Evolutionary conservation across 2,113 vertebrate genomes (phyloP), one percentile per base, ranked within the genome.

Genomic region (Tapirus terrestris): DNA sequence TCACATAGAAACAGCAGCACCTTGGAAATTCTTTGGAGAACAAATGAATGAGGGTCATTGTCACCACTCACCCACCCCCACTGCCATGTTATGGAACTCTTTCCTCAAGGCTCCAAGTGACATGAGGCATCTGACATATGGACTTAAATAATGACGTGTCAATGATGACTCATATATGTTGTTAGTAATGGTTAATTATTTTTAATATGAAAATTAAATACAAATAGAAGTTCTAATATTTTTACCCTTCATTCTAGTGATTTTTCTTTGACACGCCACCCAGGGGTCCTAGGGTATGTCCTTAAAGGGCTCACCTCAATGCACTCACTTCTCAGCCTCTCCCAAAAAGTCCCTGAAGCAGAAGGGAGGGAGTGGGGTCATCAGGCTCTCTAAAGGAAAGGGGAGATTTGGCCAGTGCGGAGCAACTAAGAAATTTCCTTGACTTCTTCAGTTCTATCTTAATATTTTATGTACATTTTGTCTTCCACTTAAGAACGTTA

Each of bases 141-240:
- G 65, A 36, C 27, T 12, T 73, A 53, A 18, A 9, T 73, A 53
- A 18, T 18, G 12, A 23, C 53, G 16, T 27, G 23, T 58, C 36
- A 43, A 18, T 23, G 33, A 53, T 18, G 16, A 39, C 10, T 63
- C 25, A 25, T 3, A 25, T 3, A 31, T 18, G 31, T 58, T 16
- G 7, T 33, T 6, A 39, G 45, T 51, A 16, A 9, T 70, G 16
- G 72, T 48, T 61, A 83, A 43, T 33, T 65, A 48, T 45, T 87
- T 97, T 95, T 83, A 75, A 86, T 77, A 9, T 83, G 83, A 83
- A 90, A 21, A 60, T 67, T 51, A 96, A 68, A 53, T 58, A 72
- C 13, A 21, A 27, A 58, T 3, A 17, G 43, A 45, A 72, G 67
- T 76, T 75, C 31, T 93, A 39, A 31, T 31, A 53, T 18, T 20